These are phyloP conservation scores for Naso thynnoides DNA, from an alignment of 2,797 vertebrate genomes.

Conservation along the genomic window DNA sequence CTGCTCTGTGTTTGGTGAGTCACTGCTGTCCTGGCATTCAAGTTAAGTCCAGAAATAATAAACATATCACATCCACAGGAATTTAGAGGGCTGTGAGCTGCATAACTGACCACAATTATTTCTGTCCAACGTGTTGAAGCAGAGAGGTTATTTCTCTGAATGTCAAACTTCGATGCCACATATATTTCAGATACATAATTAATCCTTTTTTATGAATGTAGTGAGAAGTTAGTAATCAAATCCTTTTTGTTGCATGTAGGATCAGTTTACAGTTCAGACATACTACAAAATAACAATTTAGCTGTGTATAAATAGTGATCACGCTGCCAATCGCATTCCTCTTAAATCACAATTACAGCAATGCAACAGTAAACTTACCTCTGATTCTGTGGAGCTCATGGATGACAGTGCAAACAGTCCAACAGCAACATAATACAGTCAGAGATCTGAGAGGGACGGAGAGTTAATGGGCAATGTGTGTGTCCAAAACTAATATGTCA, in stretches of 20 bases:
- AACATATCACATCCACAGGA: constrained; percentile 10
- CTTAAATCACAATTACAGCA: neutral
- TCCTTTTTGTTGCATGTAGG: neutral
- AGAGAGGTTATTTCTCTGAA: neutral
- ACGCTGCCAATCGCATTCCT: neutral
- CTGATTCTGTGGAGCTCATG: constrained; percentile 43
- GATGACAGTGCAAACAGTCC: constrained; percentile 1
- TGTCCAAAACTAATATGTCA: constrained; percentile 15
- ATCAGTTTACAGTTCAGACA: neutral
- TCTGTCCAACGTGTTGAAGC: neutral
- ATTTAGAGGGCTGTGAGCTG: neutral
- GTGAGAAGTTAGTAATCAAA: neutral
- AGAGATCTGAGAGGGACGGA: constrained; percentile 15
- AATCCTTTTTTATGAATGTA: neutral
- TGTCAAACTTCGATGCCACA: constrained; percentile 1
- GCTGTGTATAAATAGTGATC: neutral
- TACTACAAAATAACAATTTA: neutral
- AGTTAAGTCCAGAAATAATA: neutral
- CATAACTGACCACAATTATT: neutral
- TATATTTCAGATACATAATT: fast-evolving
- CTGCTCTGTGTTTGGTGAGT: neutral
- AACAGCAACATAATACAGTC: constrained; percentile 17
- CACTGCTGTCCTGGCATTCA: neutral
- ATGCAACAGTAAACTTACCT: constrained; percentile 55
- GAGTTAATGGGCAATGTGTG: neutral